phyloP scores from a whole-genome alignment of 2,888 invertebrate genomes.

The Chrysotoxum bicinctum region DNA sequence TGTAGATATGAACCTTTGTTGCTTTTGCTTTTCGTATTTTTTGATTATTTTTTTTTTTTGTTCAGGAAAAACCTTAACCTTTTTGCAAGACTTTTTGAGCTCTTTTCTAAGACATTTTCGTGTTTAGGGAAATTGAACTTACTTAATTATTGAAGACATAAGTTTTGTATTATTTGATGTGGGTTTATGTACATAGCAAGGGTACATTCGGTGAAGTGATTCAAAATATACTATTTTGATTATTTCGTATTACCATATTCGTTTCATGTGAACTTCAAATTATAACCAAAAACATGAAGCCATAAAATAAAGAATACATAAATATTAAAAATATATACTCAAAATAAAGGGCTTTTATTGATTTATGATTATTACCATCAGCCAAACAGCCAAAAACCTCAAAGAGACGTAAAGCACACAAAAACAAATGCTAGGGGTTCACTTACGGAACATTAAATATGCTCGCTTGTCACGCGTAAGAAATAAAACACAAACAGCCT shows the following conservation, averaged over 20 bases:
- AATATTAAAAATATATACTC: neutral
- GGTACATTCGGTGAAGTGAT: neutral
- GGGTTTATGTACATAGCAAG: neutral
- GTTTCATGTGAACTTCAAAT: constrained; percentile 17
- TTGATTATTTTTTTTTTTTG: neutral
- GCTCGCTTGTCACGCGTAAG: constrained; percentile 4
- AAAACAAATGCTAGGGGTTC: constrained; percentile 8
- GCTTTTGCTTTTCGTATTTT: neutral
- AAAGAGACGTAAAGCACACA: neutral
- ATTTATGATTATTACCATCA: constrained; percentile 24
- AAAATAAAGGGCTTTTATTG: constrained; percentile 13
- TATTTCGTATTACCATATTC: neutral
- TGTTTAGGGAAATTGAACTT: constrained; percentile 1
- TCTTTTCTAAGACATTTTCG: neutral
- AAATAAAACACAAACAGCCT: neutral
- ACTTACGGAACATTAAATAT: constrained; percentile 4
- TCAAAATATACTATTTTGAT: constrained; percentile 3
- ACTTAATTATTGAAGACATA: constrained; percentile 37
- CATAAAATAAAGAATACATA: neutral
- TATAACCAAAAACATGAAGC: constrained; percentile 3
- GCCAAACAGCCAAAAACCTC: neutral
- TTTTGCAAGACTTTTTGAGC: constrained; percentile 7
- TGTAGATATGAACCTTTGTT: neutral
- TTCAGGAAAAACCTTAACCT: neutral
- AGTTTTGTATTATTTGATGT: neutral